Conservation (phyloP, 2,888 invertebrate species). For the Bombyx huttoni region DNA sequence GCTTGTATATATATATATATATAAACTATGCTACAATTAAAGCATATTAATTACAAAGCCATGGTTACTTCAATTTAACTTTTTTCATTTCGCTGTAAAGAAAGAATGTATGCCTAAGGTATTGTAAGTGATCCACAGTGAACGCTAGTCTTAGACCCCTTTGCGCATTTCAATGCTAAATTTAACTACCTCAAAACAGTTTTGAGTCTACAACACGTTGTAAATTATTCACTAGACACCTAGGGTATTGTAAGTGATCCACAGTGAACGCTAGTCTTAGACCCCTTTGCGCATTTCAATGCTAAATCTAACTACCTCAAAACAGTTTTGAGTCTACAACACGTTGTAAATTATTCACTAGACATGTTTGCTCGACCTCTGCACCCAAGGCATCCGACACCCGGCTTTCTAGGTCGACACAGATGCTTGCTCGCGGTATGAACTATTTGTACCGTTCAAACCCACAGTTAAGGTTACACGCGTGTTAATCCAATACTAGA, state of each 20-base stretch:
- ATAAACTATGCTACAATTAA: no score
- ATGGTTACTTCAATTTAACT: no score
- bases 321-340: slow-evolving; percentile 1
- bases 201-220: slow-evolving; percentile 1
- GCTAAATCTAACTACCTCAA: neutral
- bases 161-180: no score
- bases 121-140: no score
- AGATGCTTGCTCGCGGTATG: slow-evolving; percentile 36
- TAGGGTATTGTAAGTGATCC: no score
- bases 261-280: no score
- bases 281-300: no score
- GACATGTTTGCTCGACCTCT: slow-evolving; percentile 17
- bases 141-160: no score
- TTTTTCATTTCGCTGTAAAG: no score
- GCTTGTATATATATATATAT: no score
- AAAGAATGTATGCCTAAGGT: no score
- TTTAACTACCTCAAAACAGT: neutral
- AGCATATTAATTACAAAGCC: no score
- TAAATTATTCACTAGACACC: slow-evolving; percentile 17
- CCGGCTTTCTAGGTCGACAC: slow-evolving; percentile 41
- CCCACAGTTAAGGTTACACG: slow-evolving; percentile 46
- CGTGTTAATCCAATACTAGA: slow-evolving; percentile 43
- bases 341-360: slow-evolving; percentile 13
- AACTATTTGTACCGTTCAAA: slow-evolving; percentile 61
- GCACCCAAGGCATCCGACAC: slow-evolving; percentile 35